Base-by-base conservation (phyloP, 2,888 invertebrate species). In the Apantesis nais region DNA sequence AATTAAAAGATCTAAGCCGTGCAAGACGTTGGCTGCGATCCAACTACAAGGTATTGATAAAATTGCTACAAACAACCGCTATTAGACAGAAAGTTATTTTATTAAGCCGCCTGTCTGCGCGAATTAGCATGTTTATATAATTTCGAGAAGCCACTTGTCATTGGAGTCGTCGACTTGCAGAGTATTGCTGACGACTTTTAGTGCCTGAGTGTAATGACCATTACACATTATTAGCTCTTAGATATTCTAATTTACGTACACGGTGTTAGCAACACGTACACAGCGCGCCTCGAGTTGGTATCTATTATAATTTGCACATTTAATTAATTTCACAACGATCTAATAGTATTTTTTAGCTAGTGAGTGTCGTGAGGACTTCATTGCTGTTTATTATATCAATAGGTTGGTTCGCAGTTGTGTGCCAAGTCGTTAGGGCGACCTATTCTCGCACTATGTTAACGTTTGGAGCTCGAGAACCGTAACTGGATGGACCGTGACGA, bases 1-100 rank as follows among this genome's bases (percentile, higher is more conserved):
- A 94, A 94, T 94, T 94, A 94, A 93, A 94, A 92, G 92, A 91
- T 93, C 92, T 91, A 90, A 92, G 92, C 89, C 90, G 88, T 86
- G 88, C 87, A 85, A 89, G 89, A 88, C 87, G 86, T 89, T 93
- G 94, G 94, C 90, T 74, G 81, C 84, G 82, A 80, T 90, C 94
- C 94, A 93, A 88, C 88, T 79, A 80, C 84, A 83, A 82, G 85
- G 87, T 90, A 91, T 93, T 91, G 91, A 93, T 92, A 90, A 92
- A 93, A 93, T 90, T 90, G 87, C 90, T 89, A 90, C 91, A 87
- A 90, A 90, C 90, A 88, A 83, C 86, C 86, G 81, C 83, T 78
- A 83, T 85, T 88, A 87, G 83, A 83, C 83, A 86, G 84, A 86
- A 88, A 88, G 89, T 87, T 82, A 87, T 89, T 89, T 88, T 87